Evolutionary conservation across 2,113 vertebrate genomes (phyloP), one percentile per base, ranked within the genome.

Genomic region (Zosterops japonicus): DNA sequence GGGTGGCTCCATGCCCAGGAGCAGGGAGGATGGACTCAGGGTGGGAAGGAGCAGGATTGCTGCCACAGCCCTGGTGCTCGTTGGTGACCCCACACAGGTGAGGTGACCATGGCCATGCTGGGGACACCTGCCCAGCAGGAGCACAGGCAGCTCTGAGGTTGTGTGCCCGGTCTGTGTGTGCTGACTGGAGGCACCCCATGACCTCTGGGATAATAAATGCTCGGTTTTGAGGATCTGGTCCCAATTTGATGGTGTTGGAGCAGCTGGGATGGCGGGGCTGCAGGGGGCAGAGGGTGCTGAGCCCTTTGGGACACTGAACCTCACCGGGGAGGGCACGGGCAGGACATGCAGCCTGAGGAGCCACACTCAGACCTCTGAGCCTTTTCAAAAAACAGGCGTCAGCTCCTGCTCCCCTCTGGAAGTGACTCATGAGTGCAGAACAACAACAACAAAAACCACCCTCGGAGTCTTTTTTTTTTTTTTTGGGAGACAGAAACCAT

Each of bases 391-490:
- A 57, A 64, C 93, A 82, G 21, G n/a, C 35, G 65, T 86, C 94
- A 96, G 95, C 94, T 93, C 95, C 91, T 15, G 67, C 94, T 94
- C 89, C 68, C 75, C 95, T 87, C 91, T 95, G 90, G 90, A 93
- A 97, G 94, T 97, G 96, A 97, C 94, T 97, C 97, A 97, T 70
- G 31, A 93, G 91, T 81, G 41, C 87, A 87, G n/a, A 95, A 88
- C 96, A 95, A 96, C 94, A 96, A 93, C 94, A 96, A 94, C 95
- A 90, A 90, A 84, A 96, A 47, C 91, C 95, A 81, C 71, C 85
- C 94, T 72, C 74, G 1, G 78, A 59, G 47, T 47, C 24, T 17
- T 68, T 56, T 63, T 57, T 67, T 74, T 39, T 52, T 35, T n/a
- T 57, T 35, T 59, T 56, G 42, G 56, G 87, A 83, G 82, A 70